These are phyloP conservation scores for Adelges cooleyi DNA, from an alignment of 1,140 invertebrate species.

Conservation along the genomic window DNA sequence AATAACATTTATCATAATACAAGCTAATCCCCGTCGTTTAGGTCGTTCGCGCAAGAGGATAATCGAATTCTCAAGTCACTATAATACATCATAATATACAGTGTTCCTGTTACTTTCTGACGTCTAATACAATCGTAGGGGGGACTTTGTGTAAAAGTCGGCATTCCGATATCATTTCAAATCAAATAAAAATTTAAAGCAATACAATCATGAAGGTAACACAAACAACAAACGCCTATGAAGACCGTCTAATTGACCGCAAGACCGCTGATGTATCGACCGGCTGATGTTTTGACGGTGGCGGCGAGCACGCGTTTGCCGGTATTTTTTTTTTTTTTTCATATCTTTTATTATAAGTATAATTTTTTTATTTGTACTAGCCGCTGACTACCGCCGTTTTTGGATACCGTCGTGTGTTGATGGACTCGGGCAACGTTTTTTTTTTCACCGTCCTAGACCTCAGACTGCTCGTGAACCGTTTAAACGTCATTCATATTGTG, in stretches of 20 bases:
- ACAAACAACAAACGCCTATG: slow-evolving; percentile 1
- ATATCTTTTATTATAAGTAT: too few relatives aligned
- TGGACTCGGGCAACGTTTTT: too few relatives aligned
- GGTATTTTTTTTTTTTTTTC: too few relatives aligned
- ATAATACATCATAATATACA: slow-evolving; percentile 16
- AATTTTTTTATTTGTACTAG: too few relatives aligned
- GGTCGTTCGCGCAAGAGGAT: neutral
- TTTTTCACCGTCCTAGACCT: too few relatives aligned
- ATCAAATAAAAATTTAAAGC: neutral
- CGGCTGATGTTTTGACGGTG: neutral
- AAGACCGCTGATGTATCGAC: slow-evolving; percentile 4
- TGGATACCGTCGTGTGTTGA: too few relatives aligned
- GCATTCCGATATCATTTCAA: neutral
- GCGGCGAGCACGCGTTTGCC: neutral
- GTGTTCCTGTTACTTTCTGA: neutral
- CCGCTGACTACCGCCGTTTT: too few relatives aligned
- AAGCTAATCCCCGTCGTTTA: neutral
- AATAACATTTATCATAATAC: too few relatives aligned
- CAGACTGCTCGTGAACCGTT: too few relatives aligned
- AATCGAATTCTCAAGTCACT: slow-evolving; percentile 17
- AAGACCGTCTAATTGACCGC: slow-evolving; percentile 22
- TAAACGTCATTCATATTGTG: too few relatives aligned
- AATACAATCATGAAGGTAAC: neutral
- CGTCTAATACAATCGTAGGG: neutral
- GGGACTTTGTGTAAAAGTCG: neutral